Evolutionary conservation across 2,113 vertebrate species (phyloP), one percentile per base, ranked within the genome.

Genomic region (Etheostoma spectabile): DNA sequence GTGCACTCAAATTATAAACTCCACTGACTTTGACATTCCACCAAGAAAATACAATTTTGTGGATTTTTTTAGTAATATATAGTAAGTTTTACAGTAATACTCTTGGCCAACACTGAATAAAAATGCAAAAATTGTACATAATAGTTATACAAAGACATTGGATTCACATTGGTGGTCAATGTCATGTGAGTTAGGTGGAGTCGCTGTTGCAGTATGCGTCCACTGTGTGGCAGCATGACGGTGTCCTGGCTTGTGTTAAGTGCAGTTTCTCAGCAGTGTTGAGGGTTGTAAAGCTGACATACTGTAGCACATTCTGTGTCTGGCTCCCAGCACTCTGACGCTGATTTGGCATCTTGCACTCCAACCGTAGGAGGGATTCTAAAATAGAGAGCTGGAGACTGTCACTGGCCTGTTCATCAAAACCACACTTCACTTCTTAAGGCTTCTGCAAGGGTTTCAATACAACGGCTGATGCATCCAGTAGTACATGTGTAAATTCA

Each of bases 191-290:
- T 68, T 15, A 35, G 59, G 35, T 71, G 80, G 27, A 16, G 77
- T 49, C 78, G 85, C 62, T 33, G 82, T 65, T 86, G 87, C 87
- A 80, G 80, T 69, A 13, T 61, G 64, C 46, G 74, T 86, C 95
- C 95, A 94, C 93, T 35, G 78, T 27, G 90, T 87, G 93, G 92
- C 92, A 90, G 92, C 85, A 77, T 85, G 75, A 73, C 53, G 78
- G 73, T 52, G 30, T 91, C 80, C 81, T 80, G 81, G 77, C 48
- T 77, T 64, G 35, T 77, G 78, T 79, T 88, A 77, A 80, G 89
- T 86, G 88, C 87, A 75, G 46, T 35, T 3, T 86, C 77, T 85
- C 66, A 78, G 53, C 78, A 8, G 38, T 15, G 55, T 30, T 15
- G 57, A 80, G 73, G 77, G 76, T 24, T 79, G 70, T 56, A n/a